phyloP scores from a whole-genome alignment of 2,797 vertebrate species.

The Brachymystax lenok region DNA sequence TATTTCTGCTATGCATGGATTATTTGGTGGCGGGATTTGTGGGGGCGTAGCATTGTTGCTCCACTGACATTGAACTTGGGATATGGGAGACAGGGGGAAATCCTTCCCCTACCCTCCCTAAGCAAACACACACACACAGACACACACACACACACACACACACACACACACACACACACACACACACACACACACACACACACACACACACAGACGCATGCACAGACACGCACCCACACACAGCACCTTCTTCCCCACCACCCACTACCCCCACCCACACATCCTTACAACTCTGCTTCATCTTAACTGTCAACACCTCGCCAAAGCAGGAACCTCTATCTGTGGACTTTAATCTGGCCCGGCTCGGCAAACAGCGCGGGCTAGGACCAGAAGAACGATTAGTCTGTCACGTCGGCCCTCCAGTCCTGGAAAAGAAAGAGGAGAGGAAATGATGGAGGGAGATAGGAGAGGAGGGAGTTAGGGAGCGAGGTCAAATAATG shows the following conservation, averaged over 20 bases:
- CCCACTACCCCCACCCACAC: constrained; percentile 57
- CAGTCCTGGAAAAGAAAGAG: constrained; percentile 38
- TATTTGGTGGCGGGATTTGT: constrained; percentile 72
- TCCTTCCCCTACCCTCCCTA: constrained; percentile 28
- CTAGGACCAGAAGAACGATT: constrained; percentile 69
- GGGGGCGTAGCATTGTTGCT: constrained; percentile 67
- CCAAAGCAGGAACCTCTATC: constrained; percentile 73
- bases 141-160: too few species aligned
- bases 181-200: constrained; percentile 1
- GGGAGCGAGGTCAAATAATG: too few species aligned
- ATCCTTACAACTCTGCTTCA: constrained; percentile 68
- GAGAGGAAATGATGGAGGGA: constrained; percentile 37
- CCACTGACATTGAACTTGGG: constrained; percentile 79
- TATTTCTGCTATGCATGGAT: constrained; percentile 70
- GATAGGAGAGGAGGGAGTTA: not conserved
- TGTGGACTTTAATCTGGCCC: constrained; percentile 79
- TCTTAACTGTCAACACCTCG: constrained; percentile 82
- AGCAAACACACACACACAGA: not conserved
- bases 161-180: too few species aligned
- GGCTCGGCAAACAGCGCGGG: constrained; percentile 73
- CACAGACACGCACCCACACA: constrained; percentile 26
- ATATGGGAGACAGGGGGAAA: constrained; percentile 41
- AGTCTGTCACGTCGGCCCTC: constrained; percentile 58
- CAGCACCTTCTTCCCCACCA: constrained; percentile 54
- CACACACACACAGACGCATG: not conserved